Conservation (phyloP, 2,888 invertebrate species). For the Gastracanthus pulcherrimus region DNA sequence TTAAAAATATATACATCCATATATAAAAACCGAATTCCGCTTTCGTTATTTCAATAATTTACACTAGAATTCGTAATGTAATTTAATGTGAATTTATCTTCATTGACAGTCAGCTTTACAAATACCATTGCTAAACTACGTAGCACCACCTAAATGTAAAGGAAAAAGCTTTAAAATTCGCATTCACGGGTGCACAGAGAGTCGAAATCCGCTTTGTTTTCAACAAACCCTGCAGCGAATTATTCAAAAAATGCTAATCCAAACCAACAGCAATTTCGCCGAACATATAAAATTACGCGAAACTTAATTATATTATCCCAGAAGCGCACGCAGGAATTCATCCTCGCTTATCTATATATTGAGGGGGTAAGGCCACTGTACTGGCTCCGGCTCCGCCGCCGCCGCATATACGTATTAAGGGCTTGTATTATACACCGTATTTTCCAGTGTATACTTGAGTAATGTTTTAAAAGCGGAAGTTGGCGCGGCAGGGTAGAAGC, state of each 20-base stretch:
- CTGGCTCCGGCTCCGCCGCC: neutral
- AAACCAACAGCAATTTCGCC: neutral
- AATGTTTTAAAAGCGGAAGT: constrained; percentile 56
- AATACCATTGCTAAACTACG: too few species aligned
- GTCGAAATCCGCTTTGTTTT: neutral
- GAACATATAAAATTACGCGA: constrained; percentile 19
- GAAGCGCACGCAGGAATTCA: constrained; percentile 18
- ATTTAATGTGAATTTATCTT: too few species aligned
- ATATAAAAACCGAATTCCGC: too few species aligned
- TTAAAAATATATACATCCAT: too few species aligned
- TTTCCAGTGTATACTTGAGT: constrained; percentile 43
- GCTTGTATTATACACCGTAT: constrained; percentile 30
- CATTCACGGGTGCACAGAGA: too few species aligned
- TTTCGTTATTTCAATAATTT: too few species aligned
- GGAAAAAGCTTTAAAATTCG: neutral
- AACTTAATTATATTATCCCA: constrained; percentile 31
- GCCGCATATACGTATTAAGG: constrained; percentile 44
- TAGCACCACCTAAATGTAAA: too few species aligned
- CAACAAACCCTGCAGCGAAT: neutral
- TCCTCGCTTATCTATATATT: constrained; percentile 12
- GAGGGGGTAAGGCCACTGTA: neutral
- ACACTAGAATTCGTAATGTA: too few species aligned
- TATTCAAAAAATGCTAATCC: neutral
- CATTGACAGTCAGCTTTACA: too few species aligned
- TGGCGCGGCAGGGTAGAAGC: constrained; percentile 36